Conservation (phyloP, 2,888 invertebrate species). For the Pheosia tremula region DNA sequence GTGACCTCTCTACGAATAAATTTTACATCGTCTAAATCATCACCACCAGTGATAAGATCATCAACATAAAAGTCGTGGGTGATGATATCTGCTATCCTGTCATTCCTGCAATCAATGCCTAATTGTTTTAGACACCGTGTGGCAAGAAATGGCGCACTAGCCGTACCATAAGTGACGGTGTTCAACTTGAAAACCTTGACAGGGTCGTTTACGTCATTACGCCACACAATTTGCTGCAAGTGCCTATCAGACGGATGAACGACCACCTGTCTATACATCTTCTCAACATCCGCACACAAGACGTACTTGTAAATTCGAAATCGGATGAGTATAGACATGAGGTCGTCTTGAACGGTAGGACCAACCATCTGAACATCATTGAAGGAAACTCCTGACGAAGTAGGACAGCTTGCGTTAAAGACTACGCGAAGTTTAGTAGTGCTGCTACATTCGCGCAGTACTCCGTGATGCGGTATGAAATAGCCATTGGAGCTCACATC, state of each 20-base stretch:
- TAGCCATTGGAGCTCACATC: neutral
- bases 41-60: slow-evolving; percentile 22
- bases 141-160: slow-evolving; percentile 36
- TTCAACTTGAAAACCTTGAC: slow-evolving; percentile 27
- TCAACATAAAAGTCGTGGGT: slow-evolving; percentile 38
- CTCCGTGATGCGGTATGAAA: slow-evolving; percentile 32
- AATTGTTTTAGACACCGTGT: slow-evolving; percentile 34
- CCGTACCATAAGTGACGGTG: slow-evolving; percentile 38
- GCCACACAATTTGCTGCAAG: slow-evolving; percentile 34
- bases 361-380: slow-evolving; percentile 32
- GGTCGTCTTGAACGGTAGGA: slow-evolving; percentile 30
- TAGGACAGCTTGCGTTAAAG: slow-evolving; percentile 21
- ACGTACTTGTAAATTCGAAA: slow-evolving; percentile 28
- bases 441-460: slow-evolving; percentile 22
- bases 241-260: slow-evolving; percentile 26
- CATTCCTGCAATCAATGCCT: slow-evolving; percentile 25
- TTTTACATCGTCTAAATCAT: slow-evolving; percentile 14
- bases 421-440: slow-evolving; percentile 26
- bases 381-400: slow-evolving; percentile 18
- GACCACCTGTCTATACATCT: slow-evolving; percentile 24
- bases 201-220: slow-evolving; percentile 18
- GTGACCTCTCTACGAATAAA: slow-evolving; percentile 18
- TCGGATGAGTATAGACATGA: slow-evolving; percentile 32
- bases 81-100: slow-evolving; percentile 20
- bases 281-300: slow-evolving; percentile 31